phyloP scores from a whole-genome alignment of 2,888 invertebrate genomes.

The Eupeodes luniger region DNA sequence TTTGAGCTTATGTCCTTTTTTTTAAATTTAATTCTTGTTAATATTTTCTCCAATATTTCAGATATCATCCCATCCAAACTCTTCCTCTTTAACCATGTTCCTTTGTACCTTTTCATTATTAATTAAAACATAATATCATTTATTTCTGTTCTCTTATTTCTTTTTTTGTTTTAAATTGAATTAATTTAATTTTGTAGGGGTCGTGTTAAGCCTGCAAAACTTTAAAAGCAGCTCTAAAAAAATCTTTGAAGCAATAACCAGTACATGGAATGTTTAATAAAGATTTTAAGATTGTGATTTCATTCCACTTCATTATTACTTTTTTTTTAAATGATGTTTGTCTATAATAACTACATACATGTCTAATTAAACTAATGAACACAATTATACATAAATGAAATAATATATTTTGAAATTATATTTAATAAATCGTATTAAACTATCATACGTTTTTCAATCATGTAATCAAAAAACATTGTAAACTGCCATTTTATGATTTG shows the following conservation, averaged over 20 bases:
- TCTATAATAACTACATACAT: conserved; percentile 1
- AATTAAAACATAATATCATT: conserved; percentile 28
- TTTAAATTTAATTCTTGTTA: conserved; percentile 9
- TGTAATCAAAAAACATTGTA: background rate
- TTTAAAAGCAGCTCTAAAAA: conserved; percentile 49
- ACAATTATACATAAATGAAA: conserved; percentile 27
- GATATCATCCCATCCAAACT: conserved; percentile 78
- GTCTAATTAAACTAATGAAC: conserved; percentile 31
- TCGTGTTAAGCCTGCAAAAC: conserved; percentile 57
- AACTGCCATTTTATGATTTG: background rate
- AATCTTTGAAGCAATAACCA: conserved; percentile 43
- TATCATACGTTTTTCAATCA: conserved; percentile 43
- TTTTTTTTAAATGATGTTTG: conserved; percentile 14
- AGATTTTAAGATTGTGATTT: conserved; percentile 30
- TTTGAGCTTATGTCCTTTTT: background rate
- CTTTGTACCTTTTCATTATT: conserved; percentile 11
- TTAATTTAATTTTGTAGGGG: conserved; percentile 70
- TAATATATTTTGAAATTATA: conserved; percentile 53
- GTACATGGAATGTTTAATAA: conserved; percentile 49
- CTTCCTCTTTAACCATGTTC: conserved; percentile 75
- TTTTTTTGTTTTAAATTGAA: conserved; percentile 45
- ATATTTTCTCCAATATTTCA: conserved; percentile 53
- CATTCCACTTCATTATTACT: conserved; percentile 48
- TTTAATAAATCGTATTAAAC: conserved; percentile 53
- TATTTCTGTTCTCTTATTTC: conserved; percentile 7